Conservation (phyloP, 2,113 vertebrate genomes). For the Mobula birostris region DNA sequence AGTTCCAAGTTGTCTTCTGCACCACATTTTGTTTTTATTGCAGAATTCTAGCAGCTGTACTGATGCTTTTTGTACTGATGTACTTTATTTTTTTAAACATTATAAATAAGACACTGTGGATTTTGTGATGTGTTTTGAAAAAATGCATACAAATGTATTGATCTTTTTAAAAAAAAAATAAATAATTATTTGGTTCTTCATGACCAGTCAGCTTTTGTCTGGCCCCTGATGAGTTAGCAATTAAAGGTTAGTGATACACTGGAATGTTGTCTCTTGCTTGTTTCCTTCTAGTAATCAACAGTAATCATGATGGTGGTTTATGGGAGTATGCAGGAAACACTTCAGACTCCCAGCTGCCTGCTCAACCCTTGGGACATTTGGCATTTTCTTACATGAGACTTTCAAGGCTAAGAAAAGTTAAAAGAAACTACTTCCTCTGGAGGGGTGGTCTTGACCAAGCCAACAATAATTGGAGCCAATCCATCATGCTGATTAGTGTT, state of each 20-base stretch:
- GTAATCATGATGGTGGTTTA: neutral
- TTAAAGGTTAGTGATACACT: slow-evolving; percentile 8
- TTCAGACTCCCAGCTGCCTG: neutral
- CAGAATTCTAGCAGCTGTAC: neutral
- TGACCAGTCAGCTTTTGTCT: neutral
- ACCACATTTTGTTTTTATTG: neutral
- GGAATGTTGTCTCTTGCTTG: neutral
- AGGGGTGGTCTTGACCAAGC: neutral
- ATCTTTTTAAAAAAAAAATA: neutral
- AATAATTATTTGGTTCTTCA: neutral
- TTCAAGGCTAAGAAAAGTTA: neutral
- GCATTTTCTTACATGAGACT: neutral
- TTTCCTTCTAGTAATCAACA: neutral
- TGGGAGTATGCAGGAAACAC: neutral
- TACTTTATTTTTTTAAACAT: neutral
- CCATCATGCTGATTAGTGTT: neutral
- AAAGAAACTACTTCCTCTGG: neutral
- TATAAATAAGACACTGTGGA: neutral
- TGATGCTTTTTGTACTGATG: slow-evolving; percentile 17
- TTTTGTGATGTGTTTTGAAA: slow-evolving; percentile 29
- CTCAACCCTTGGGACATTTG: neutral
- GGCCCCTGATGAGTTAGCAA: neutral
- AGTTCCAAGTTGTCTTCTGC: neutral
- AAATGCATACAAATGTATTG: neutral
- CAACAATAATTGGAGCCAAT: neutral